phyloP scores from a whole-genome alignment of 2,888 invertebrate genomes.

The Eilema griseolum region DNA sequence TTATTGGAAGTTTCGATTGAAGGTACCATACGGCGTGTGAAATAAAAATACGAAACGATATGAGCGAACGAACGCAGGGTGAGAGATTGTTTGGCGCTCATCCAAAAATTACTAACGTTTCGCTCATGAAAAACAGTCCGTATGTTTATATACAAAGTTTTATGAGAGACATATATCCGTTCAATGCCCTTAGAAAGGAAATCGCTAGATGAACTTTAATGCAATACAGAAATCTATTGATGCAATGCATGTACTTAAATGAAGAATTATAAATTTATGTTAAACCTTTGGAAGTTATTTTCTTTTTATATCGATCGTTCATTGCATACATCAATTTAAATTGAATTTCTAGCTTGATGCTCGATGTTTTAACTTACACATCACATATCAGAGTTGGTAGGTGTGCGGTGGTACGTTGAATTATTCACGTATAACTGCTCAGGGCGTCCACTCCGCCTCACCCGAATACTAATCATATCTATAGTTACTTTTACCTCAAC shows the following conservation, averaged over 20 bases:
- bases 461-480: slow-evolving; percentile 67
- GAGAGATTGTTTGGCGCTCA: slow-evolving; percentile 69
- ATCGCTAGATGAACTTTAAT: neutral
- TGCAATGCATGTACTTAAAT: too few relatives aligned
- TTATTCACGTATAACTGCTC: slow-evolving; percentile 63
- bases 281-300: neutral
- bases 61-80: slow-evolving; percentile 60
- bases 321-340: slow-evolving; percentile 24
- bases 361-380: slow-evolving; percentile 62
- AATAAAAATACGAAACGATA: slow-evolving; percentile 72
- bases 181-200: slow-evolving; percentile 48
- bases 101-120: slow-evolving; percentile 76
- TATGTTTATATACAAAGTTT: slow-evolving; percentile 54
- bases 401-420: slow-evolving; percentile 65
- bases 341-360: slow-evolving; percentile 50
- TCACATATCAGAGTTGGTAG: slow-evolving; percentile 64
- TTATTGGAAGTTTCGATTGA: slow-evolving; percentile 65
- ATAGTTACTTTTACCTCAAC: slow-evolving; percentile 52
- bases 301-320: neutral
- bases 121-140: slow-evolving; percentile 65
- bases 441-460: slow-evolving; percentile 56
- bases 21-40: slow-evolving; percentile 71
- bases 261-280: neutral
- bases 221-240: neutral
- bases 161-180: slow-evolving; percentile 46